Evolutionary conservation across 2,113 vertebrate genomes (phyloP).

Genomic region (Apeltes quadracus): DNA sequence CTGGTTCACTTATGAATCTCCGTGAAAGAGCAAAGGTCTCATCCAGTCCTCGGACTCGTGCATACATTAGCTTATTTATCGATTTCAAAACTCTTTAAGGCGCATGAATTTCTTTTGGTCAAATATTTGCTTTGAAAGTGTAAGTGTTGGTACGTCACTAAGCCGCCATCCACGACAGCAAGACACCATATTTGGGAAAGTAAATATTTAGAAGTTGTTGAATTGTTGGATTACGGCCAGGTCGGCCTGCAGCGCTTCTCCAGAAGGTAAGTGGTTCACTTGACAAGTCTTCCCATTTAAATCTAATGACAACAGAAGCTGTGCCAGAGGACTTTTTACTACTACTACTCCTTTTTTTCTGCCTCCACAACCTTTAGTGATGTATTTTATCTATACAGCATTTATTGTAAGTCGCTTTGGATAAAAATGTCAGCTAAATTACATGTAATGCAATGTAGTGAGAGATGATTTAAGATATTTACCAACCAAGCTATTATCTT

Average conservation of each 20-base stretch:
- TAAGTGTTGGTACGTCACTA: neutral
- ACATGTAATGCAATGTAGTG: no score
- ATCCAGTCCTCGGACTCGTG: neutral
- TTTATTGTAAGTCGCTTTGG: no score
- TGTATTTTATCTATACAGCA: neutral
- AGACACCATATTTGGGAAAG: neutral
- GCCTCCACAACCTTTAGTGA: neutral
- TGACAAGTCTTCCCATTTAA: neutral
- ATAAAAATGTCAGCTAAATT: no score
- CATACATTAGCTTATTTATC: neutral
- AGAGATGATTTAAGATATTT: no score
- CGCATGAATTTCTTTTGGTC: neutral
- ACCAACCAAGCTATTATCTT: neutral
- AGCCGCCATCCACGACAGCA: neutral
- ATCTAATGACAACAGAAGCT: neutral
- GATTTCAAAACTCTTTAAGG: neutral
- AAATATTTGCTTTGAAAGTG: no score
- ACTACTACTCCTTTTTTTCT: no score
- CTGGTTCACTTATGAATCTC: neutral
- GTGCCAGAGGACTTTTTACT: neutral
- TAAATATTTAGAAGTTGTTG: neutral
- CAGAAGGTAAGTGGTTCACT: neutral
- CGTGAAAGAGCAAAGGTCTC: neutral
- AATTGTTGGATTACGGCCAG: neutral
- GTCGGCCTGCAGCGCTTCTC: neutral